phyloP scores from a whole-genome alignment of 1,140 invertebrate genomes.

The Gryon sp. region DNA sequence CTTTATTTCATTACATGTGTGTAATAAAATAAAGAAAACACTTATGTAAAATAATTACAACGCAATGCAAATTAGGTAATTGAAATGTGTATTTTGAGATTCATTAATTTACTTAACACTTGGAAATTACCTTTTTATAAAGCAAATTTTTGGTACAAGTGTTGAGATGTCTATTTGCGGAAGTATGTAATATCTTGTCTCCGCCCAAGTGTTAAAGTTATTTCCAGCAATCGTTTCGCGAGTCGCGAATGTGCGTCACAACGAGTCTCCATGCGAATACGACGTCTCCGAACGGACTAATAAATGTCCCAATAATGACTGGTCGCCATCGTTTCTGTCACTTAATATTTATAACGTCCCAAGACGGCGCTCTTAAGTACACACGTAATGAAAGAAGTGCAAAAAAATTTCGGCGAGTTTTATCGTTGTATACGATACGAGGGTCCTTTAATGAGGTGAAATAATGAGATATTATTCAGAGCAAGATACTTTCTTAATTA shows the following conservation, averaged over 20 bases:
- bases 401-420: slow-evolving; percentile 38
- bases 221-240: slow-evolving; percentile 61
- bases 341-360: slow-evolving; percentile 61
- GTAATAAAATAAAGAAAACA: no score
- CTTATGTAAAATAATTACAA: no score
- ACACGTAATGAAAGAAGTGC: no score
- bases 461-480: slow-evolving; percentile 49
- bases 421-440: slow-evolving; percentile 17
- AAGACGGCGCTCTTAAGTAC: slow-evolving; percentile 17
- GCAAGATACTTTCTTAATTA: slow-evolving; percentile 52
- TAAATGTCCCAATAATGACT: slow-evolving; percentile 69
- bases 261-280: slow-evolving; percentile 43
- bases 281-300: slow-evolving; percentile 59
- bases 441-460: slow-evolving; percentile 27
- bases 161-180: slow-evolving; percentile 55
- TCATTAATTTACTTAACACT: neutral
- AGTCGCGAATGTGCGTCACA: slow-evolving; percentile 46
- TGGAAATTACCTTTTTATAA: neutral
- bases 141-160: slow-evolving; percentile 7
- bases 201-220: slow-evolving; percentile 65
- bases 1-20: no score
- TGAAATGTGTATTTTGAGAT: neutral
- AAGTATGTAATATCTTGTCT: slow-evolving; percentile 52
- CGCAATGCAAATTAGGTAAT: no score
- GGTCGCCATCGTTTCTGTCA: slow-evolving; percentile 61